Evolutionary conservation across 2,888 invertebrate species (phyloP), one percentile per base, ranked within the genome.

Genomic region (Priapulus caudatus): DNA sequence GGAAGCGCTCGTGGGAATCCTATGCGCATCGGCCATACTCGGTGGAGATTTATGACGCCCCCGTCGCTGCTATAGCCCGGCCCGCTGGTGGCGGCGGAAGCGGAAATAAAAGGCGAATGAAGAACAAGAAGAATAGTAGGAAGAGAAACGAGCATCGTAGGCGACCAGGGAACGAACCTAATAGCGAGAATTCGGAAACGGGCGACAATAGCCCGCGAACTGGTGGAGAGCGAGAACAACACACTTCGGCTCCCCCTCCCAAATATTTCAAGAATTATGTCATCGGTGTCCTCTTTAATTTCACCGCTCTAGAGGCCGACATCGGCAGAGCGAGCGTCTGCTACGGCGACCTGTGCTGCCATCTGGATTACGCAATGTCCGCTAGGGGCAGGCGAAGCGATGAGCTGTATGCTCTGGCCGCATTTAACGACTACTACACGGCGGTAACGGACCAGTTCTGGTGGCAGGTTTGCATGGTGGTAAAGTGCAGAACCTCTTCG

Each of bases 281-380:
- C 16, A 49, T 20, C 49, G 49, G 49, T 15, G 49, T 33, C 43
- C n/a, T 49, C 4, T 49, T 49, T 19, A 15, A n/a, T 4, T 22
- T 33, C 47, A 47, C 47, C n/a, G n/a, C 5, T 4, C 4, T 49
- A 4, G 18, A 15, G 5, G 4, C 4, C 4, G 21, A 23, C 15
- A 47, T n/a, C n/a, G 46, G 5, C 18, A 5, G 15, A 4, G 5
- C 33, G 15, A 49, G 16, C 4, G 4, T 49, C n/a, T 49, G 49
- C 47, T 43, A 45, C n/a, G 18, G 43, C 10, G 46, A 47, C 4
- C 33, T 49, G 20, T 49, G 49, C 18, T 49, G 49, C 47, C 23
- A 22, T 3, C 4, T 49, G 5, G 43, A 46, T 20, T 49, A 49
- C 19, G n/a, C 4, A 33, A 43, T 4, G 22, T 16, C 18, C n/a